Conservation (phyloP, 1,140 invertebrate genomes). For the Lordiphosa collinella region DNA sequence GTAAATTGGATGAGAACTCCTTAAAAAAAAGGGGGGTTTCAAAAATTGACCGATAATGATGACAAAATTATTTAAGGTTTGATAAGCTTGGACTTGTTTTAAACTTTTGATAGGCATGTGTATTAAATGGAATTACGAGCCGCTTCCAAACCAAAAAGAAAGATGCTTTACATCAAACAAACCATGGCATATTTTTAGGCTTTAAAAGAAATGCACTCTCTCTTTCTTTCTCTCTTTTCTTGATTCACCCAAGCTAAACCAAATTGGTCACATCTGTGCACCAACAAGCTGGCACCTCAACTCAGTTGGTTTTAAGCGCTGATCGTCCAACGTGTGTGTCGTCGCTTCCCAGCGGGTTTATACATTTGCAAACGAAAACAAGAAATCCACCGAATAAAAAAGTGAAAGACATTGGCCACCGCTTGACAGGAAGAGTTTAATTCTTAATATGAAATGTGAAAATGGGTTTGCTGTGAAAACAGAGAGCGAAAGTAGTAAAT, state of each 20-base stretch:
- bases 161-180: too few species aligned
- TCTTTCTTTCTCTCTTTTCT: conserved; percentile 2
- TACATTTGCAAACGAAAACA: conserved; percentile 2
- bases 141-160: neutral
- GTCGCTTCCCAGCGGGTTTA: conserved; percentile 32
- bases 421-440: conserved; percentile 36
- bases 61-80: too few species aligned
- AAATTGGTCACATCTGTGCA: conserved; percentile 49
- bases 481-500: conserved; percentile 55
- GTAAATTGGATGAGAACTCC: too few species aligned
- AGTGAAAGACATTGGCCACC: conserved; percentile 55
- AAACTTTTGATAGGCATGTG: too few species aligned
- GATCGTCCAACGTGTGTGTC: conserved; percentile 51
- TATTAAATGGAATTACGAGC: too few species aligned
- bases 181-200: conserved; percentile 34
- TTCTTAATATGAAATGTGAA: conserved; percentile 51
- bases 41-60: too few species aligned
- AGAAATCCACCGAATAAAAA: conserved; percentile 36
- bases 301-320: conserved; percentile 58
- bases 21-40: too few species aligned
- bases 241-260: conserved; percentile 29
- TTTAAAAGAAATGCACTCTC: neutral
- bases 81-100: too few species aligned
- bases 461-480: conserved; percentile 42
- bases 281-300: conserved; percentile 9